phyloP scores from a whole-genome alignment of 1,140 invertebrate genomes.

The Pteromalus puparum region DNA sequence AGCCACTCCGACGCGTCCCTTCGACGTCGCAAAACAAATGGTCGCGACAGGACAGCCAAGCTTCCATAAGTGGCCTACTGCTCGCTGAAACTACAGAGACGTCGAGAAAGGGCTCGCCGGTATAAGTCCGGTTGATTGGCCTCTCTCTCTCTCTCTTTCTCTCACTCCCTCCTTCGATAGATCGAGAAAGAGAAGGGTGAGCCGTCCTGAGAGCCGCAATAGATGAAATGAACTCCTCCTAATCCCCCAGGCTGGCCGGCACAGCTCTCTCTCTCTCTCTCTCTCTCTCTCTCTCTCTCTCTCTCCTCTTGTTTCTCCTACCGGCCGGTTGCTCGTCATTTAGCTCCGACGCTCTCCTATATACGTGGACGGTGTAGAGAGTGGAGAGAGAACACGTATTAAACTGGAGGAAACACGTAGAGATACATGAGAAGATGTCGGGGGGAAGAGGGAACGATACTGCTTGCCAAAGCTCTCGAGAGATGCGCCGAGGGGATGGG shows the following conservation, averaged over 20 bases:
- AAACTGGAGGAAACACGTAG: slow-evolving; percentile 1
- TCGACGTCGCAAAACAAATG: not conserved
- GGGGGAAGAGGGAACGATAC: not conserved
- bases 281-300: not conserved
- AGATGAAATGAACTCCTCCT: slow-evolving; percentile 32
- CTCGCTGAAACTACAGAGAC: not conserved
- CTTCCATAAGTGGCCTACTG: not conserved
- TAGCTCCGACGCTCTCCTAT: not conserved
- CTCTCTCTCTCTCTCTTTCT: not conserved
- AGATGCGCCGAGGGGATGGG: not conserved
- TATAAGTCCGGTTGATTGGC: slow-evolving; percentile 28
- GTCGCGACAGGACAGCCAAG: not conserved
- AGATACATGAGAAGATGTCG: not conserved
- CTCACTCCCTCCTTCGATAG: not conserved
- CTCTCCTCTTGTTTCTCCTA: not conserved
- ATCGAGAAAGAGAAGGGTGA: not conserved
- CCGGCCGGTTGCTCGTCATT: slow-evolving; percentile 2
- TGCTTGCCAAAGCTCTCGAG: not conserved
- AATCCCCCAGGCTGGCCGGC: slow-evolving; percentile 14
- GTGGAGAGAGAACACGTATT: slow-evolving; percentile 10
- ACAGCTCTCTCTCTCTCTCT: not conserved
- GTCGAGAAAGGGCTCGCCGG: not conserved
- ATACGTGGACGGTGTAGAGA: not conserved
- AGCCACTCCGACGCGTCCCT: too few species aligned
- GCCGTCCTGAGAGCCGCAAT: slow-evolving; percentile 5